phyloP scores from a whole-genome alignment of 2,888 invertebrate genomes.

The Drosophila borborema region DNA sequence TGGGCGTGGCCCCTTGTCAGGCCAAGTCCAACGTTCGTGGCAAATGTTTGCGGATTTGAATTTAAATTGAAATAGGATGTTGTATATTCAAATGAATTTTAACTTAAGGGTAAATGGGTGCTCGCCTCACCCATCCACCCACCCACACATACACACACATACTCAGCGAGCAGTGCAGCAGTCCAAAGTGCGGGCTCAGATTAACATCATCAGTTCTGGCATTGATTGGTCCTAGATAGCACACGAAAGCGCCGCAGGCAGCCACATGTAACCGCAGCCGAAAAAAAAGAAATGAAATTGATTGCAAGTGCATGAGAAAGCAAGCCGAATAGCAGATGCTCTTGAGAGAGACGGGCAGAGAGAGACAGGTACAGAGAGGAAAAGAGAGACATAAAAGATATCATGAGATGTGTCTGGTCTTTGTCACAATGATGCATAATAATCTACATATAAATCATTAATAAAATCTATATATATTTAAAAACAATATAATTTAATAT shows the following conservation, averaged over 20 bases:
- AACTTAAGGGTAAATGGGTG: conserved; percentile 80
- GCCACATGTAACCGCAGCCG: conserved; percentile 60
- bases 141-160: background rate
- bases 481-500: no score
- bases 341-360: background rate
- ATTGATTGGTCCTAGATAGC: conserved; percentile 83
- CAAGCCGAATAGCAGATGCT: conserved; percentile 6
- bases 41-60: conserved; percentile 83
- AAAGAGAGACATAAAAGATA: no score
- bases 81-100: conserved; percentile 83
- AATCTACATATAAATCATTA: no score
- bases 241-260: conserved; percentile 61
- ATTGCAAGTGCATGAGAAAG: conserved; percentile 9
- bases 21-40: conserved; percentile 65
- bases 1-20: conserved; percentile 73
- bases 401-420: no score
- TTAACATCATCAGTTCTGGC: conserved; percentile 83
- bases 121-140: background rate
- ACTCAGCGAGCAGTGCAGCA: conserved; percentile 21
- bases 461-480: no score
- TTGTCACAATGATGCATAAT: no score
- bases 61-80: conserved; percentile 84
- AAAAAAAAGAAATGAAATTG: conserved; percentile 42
- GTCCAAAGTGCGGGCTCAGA: conserved; percentile 62
- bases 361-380: background rate